Percentiles rank a stretch among this genome's conserved stretches.
phyloP scores from a whole-genome alignment of 1,140 invertebrate species.

The Steinernema feltiae region DNA sequence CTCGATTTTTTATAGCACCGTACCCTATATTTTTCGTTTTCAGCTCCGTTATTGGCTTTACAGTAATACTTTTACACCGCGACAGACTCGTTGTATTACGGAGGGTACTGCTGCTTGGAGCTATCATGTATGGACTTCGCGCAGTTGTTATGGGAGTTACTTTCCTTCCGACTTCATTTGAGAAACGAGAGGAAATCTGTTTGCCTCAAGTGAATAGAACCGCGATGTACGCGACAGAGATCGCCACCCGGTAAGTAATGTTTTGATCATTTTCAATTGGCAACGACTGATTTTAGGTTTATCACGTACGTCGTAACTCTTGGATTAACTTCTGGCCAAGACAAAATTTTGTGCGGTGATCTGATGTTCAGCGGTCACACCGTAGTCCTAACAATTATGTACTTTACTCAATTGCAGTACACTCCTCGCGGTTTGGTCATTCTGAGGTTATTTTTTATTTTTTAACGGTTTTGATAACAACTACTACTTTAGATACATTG shows the following conservation, averaged over 20 bases:
- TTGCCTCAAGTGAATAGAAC: conserved; percentile 53
- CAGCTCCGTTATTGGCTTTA: conserved; percentile 52
- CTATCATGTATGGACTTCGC: conserved; percentile 44
- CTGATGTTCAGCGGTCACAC: conserved; percentile 56
- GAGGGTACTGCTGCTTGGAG: conserved; percentile 51
- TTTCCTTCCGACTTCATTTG: conserved; percentile 54
- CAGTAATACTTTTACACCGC: conserved; percentile 49
- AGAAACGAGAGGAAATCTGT: conserved; percentile 56
- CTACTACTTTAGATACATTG: conserved; percentile 50
- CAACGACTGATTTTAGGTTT: conserved; percentile 32
- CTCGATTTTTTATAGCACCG: conserved; percentile 2
- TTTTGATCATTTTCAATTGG: neutral
- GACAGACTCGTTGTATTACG: conserved; percentile 51
- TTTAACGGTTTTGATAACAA: neutral
- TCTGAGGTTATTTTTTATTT: conserved; percentile 20
- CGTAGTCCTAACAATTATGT: conserved; percentile 56
- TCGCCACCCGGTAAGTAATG: conserved; percentile 42
- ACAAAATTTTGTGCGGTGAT: conserved; percentile 56
- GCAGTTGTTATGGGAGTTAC: conserved; percentile 54
- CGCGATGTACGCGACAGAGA: conserved; percentile 49
- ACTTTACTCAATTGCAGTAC: conserved; percentile 56
- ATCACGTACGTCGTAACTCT: conserved; percentile 57
- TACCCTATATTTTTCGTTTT: conserved; percentile 27
- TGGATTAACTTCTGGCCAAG: conserved; percentile 56
- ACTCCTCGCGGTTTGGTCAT: conserved; percentile 50